These are phyloP conservation scores for Pocillopora verrucosa DNA, from an alignment of 64 coral and sea anemone species.

Conservation along the genomic window DNA sequence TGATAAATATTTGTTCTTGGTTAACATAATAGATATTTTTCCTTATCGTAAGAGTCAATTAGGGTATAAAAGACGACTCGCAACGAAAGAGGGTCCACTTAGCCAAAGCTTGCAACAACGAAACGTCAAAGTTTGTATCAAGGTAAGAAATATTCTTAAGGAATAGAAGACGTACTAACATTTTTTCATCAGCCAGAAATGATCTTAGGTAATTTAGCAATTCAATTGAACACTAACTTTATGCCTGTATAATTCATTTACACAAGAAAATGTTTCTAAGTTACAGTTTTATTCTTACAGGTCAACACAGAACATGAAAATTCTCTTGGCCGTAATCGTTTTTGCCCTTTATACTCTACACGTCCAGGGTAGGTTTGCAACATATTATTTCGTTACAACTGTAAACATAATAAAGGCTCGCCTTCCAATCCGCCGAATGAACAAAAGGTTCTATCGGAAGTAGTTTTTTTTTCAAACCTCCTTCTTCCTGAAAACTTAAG, in stretches of 20 bases:
- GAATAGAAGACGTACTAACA: neutral
- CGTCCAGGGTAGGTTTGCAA: neutral
- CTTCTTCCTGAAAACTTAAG: too few species aligned
- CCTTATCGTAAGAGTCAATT: neutral
- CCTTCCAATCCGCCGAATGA: neutral
- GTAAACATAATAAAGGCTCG: neutral
- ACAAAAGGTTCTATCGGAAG: neutral
- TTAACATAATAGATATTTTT: slow-evolving; percentile 2
- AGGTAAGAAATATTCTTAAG: neutral
- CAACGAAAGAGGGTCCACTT: neutral
- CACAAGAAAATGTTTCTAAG: neutral
- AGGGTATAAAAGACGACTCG: neutral
- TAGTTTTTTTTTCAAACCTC: too few species aligned
- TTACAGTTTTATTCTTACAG: neutral
- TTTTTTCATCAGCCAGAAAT: neutral
- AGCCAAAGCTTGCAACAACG: neutral
- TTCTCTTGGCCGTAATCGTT: neutral
- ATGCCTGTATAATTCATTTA: neutral
- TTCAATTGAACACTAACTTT: neutral
- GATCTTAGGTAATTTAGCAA: neutral
- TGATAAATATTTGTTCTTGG: neutral
- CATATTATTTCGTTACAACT: neutral
- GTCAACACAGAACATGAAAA: neutral
- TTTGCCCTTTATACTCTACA: neutral
- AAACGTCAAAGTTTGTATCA: too few species aligned